Evolutionary conservation across 2,888 invertebrate genomes (phyloP), one percentile per base, ranked within the genome.

Genomic region (Caenorhabditis sp.): DNA sequence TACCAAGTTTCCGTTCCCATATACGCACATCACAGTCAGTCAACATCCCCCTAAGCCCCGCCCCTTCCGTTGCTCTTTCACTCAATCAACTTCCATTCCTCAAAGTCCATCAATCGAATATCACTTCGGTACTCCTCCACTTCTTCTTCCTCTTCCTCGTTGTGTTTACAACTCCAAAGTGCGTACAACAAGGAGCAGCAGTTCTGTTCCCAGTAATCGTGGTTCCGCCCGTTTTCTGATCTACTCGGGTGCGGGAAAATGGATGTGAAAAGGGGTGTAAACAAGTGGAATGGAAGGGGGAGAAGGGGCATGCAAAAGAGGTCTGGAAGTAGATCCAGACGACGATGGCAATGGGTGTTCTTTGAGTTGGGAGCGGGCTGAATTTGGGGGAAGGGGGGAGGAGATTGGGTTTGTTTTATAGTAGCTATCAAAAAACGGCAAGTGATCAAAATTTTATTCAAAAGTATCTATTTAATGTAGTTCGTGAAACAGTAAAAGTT

Each of bases 71-170:
- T 28, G 28, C 28, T 24, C 13, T 22, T 47, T 9, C 32, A 32
- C 4, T 32, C n/a, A n/a, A n/a, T 32, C 32, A 32, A 32, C 32
- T 47, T n/a, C n/a, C n/a, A n/a, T n/a, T n/a, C n/a, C 47, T 2
- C 47, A 47, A 47, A 47, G 47, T 53, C n/a, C 51, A 53, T 53
- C 51, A 22, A 53, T 53, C 51, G 51, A 53, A 53, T 53, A 47
- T 47, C 18, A 18, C 18, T 47, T n/a, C n/a, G n/a, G n/a, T n/a
- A n/a, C n/a, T n/a, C n/a, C n/a, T n/a, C n/a, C n/a, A n/a, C n/a
- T n/a, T n/a, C n/a, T n/a, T n/a, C n/a, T n/a, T n/a, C n/a, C n/a
- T 47, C 18, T 18, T 50, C 1, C 26, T 24, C 9, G 13, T 53
- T 5, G 35, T 18, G 56, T 35, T 35, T 56, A 18, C 32, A 56